Conservation (phyloP, 2,113 vertebrate species). For the Ptyas mucosa region DNA sequence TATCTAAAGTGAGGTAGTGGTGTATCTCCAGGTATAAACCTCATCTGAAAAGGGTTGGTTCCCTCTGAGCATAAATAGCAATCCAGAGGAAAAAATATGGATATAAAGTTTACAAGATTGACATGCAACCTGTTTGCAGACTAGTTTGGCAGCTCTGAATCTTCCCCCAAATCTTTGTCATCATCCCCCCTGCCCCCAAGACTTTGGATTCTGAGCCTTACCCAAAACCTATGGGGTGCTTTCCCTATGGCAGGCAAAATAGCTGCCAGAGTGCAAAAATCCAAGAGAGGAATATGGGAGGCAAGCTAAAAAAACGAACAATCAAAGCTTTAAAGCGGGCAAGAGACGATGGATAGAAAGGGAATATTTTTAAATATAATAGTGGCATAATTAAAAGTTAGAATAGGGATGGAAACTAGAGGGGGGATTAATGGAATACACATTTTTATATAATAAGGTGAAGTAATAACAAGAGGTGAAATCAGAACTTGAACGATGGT, state of each 20-base stretch:
- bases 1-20: neutral
- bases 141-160: neutral
- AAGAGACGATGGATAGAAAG: too few species aligned
- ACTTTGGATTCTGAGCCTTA: neutral
- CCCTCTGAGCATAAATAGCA: neutral
- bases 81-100: neutral
- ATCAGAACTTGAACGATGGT: too few species aligned
- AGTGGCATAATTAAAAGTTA: too few species aligned
- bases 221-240: neutral
- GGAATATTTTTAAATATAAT: too few species aligned
- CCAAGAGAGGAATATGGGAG: too few species aligned
- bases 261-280: neutral
- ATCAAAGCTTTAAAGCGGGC: too few species aligned
- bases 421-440: too few species aligned
- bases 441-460: too few species aligned
- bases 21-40: neutral
- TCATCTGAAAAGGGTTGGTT: neutral
- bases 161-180: neutral
- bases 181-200: neutral
- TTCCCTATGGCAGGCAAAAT: neutral
- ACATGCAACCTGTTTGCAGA: neutral
- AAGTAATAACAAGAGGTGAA: too few species aligned
- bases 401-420: too few species aligned
- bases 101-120: neutral
- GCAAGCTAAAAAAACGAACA: too few species aligned